phyloP scores from a whole-genome alignment of 92 coral and sea anemone species.

The Chrysogorgia sp. region DNA sequence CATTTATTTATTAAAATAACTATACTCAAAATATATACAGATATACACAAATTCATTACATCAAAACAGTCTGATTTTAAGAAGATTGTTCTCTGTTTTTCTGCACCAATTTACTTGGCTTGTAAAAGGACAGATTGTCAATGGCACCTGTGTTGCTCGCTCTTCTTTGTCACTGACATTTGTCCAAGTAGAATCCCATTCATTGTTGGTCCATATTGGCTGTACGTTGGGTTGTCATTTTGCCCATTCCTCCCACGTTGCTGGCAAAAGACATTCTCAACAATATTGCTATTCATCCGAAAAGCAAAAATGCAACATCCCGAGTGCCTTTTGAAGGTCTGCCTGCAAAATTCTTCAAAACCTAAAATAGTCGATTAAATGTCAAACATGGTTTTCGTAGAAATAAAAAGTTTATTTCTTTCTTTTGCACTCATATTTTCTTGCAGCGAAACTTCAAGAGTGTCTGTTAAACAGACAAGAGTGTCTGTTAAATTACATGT shows the following conservation, averaged over 20 bases:
- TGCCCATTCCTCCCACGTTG: slow-evolving; percentile 58
- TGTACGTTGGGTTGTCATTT: slow-evolving; percentile 60
- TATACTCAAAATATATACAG: too few relatives aligned
- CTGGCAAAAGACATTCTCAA: slow-evolving; percentile 59
- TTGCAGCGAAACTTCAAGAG: neutral
- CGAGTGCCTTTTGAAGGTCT: slow-evolving; percentile 39
- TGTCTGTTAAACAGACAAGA: neutral
- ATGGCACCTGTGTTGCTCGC: slow-evolving; percentile 53
- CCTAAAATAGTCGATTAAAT: slow-evolving; percentile 46
- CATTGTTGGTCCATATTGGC: slow-evolving; percentile 60
- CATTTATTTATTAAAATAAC: too few relatives aligned
- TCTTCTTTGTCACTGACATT: slow-evolving; percentile 44
- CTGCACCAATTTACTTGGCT: slow-evolving; percentile 33
- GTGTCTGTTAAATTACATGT: neutral
- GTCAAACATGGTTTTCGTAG: slow-evolving; percentile 55
- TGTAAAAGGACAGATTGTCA: slow-evolving; percentile 45
- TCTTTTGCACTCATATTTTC: slow-evolving; percentile 15
- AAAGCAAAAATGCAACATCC: slow-evolving; percentile 35
- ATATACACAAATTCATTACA: too few relatives aligned
- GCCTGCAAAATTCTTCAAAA: slow-evolving; percentile 37
- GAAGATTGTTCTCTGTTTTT: slow-evolving; percentile 16
- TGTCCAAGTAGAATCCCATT: slow-evolving; percentile 63
- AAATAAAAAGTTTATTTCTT: slow-evolving; percentile 29
- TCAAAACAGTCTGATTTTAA: too few relatives aligned
- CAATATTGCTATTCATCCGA: slow-evolving; percentile 51